phyloP scores from a whole-genome alignment of 2,888 invertebrate species.

The Torymus texanus region DNA sequence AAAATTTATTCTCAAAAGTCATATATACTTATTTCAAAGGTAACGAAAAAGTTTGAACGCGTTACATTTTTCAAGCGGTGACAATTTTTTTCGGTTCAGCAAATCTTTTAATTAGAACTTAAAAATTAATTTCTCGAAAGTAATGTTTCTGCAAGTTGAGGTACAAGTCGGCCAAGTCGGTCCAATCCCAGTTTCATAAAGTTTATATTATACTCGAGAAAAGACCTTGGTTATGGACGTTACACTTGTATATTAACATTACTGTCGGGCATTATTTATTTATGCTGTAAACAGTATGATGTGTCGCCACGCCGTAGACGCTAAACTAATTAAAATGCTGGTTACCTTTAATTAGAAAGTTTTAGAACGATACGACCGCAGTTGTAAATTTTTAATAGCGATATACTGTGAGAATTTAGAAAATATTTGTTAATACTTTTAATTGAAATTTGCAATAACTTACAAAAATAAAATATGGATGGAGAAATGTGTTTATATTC shows the following conservation, averaged over 20 bases:
- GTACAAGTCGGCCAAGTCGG: constrained; percentile 21
- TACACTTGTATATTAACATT: constrained; percentile 10
- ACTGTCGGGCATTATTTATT: too few relatives aligned
- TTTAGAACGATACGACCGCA: too few relatives aligned
- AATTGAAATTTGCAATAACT: too few relatives aligned
- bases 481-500: too few relatives aligned
- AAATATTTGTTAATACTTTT: too few relatives aligned
- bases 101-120: constrained; percentile 41
- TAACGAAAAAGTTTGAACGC: neutral
- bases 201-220: constrained; percentile 43
- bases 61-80: neutral
- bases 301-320: too few relatives aligned
- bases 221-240: constrained; percentile 34
- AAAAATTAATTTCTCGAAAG: constrained; percentile 46
- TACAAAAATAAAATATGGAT: too few relatives aligned
- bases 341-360: too few relatives aligned
- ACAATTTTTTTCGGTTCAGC: neutral
- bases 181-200: constrained; percentile 45
- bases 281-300: too few relatives aligned
- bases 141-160: constrained; percentile 12
- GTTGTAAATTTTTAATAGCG: too few relatives aligned
- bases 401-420: too few relatives aligned
- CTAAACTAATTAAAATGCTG: too few relatives aligned
- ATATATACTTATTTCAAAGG: neutral
- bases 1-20: neutral